Conservation (phyloP, 2,797 vertebrate genomes). For the Craterocephalus amniculus region DNA sequence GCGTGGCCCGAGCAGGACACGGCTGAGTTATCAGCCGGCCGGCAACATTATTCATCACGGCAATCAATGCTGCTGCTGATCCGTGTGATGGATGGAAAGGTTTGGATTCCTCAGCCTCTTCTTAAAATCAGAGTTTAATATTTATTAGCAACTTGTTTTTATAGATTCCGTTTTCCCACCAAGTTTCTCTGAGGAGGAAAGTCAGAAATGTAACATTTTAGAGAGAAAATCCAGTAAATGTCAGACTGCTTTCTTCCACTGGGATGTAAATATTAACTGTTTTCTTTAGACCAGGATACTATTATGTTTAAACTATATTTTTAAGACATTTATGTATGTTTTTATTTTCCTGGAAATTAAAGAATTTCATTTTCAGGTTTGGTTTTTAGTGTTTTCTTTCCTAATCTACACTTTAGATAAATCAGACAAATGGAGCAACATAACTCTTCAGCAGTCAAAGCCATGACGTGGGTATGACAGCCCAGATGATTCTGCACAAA, state of each 20-base stretch:
- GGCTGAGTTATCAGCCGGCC: constrained; percentile 51
- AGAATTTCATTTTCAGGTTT: constrained; percentile 47
- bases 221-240: constrained; percentile 13
- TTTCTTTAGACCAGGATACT: constrained; percentile 44
- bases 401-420: constrained; percentile 15
- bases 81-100: constrained; percentile 44
- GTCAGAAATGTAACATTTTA: constrained; percentile 5
- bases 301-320: constrained; percentile 55
- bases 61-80: constrained; percentile 56
- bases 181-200: constrained; percentile 10
- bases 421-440: neutral
- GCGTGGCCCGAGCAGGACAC: constrained; percentile 48
- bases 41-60: constrained; percentile 50
- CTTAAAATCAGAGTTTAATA: constrained; percentile 48
- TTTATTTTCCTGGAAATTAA: constrained; percentile 56
- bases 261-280: constrained; percentile 64
- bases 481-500: constrained; percentile 8
- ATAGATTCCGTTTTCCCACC: constrained; percentile 33
- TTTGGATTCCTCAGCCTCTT: constrained; percentile 37
- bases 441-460: neutral
- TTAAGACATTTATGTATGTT: constrained; percentile 48
- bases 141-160: constrained; percentile 48
- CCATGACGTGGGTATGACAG: neutral
- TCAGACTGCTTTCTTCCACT: constrained; percentile 5
- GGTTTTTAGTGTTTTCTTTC: constrained; percentile 21